phyloP scores from a whole-genome alignment of 2,797 vertebrate genomes.

The Buphagus erythrorhynchus region DNA sequence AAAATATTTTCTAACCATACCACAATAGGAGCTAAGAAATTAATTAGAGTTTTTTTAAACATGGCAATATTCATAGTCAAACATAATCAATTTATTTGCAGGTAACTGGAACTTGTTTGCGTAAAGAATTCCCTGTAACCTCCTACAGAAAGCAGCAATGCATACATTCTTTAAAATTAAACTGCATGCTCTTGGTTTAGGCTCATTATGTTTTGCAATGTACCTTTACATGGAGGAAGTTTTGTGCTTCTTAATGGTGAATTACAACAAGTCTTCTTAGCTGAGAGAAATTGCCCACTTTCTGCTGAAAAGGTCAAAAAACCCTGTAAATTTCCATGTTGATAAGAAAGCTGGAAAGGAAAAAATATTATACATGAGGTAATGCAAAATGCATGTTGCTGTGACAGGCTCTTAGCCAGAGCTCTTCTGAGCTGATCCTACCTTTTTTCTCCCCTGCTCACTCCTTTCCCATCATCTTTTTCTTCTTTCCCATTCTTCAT shows the following conservation, averaged over 20 bases:
- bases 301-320: background rate
- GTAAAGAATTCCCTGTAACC: background rate
- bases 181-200: background rate
- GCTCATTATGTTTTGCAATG: background rate
- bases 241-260: background rate
- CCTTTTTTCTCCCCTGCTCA: background rate
- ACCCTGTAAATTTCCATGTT: background rate
- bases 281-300: slow-evolving; percentile 45
- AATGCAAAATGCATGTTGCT: slow-evolving; percentile 34
- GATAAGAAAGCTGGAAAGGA: background rate
- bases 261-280: slow-evolving; percentile 5
- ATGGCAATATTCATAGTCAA: background rate
- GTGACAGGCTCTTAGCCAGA: slow-evolving; percentile 38
- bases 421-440: background rate
- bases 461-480: slow-evolving; percentile 10
- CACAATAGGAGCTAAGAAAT: background rate
- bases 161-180: background rate
- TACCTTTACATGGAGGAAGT: background rate
- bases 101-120: background rate
- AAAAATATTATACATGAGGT: slow-evolving; percentile 17
- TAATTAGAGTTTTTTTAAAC: background rate
- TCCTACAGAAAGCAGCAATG: background rate
- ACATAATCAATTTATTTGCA: background rate
- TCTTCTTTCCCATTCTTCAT: slow-evolving; percentile 51
- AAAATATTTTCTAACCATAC: background rate